Base-by-base conservation (phyloP, 1,140 invertebrate species). In the Kradibia gibbosae region DNA sequence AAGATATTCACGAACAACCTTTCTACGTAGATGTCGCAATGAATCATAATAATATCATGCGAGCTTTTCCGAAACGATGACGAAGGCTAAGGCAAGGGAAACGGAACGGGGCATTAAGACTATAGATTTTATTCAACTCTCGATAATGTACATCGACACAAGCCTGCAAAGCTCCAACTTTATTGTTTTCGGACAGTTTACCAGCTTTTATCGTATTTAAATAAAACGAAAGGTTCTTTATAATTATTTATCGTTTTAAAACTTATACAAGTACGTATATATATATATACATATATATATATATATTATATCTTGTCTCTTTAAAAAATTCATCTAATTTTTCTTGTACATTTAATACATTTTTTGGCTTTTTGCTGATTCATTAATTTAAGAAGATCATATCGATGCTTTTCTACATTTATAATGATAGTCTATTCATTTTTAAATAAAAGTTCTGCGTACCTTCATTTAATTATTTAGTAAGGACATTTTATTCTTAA, bases 101-200 rank as follows among this genome's bases (percentile, higher is more conserved):
- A 34, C 17, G 45, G 60, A 42, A 78, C 25, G 80, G 62, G 75
- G 83, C 80, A 71, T 53, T 22, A 53, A 78, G 78, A 72, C 48
- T 78, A 48, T 62, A 82, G 70, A 70, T 84, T 77, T 50, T 42
- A 83, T 83, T 45, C 57, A n/a, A 15, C 60, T 78, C 74, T 73
- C 53, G 67, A 72, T 76, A 48, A 25, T 71, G n/a, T 71, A 11
- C 53, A 76, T 36, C 22, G 34, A 45, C n/a, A n/a, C n/a, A n/a
- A n/a, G n/a, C n/a, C 57, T 76, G 73, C 73, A 13, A 34, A 60
- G 22, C 25, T 62, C 17, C 17, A 36, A 73, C 31, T 53, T 50
- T 31, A 3, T 31, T 28, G 45, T 36, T 53, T 73, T 50, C n/a
- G 42, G 28, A 39, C 34, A 4, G 39, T 67, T 67, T 20, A 11